Evolutionary conservation across 2,797 vertebrate species (phyloP), one percentile per base, ranked within the genome.

Genomic region (Rhyacichthys aspro): DNA sequence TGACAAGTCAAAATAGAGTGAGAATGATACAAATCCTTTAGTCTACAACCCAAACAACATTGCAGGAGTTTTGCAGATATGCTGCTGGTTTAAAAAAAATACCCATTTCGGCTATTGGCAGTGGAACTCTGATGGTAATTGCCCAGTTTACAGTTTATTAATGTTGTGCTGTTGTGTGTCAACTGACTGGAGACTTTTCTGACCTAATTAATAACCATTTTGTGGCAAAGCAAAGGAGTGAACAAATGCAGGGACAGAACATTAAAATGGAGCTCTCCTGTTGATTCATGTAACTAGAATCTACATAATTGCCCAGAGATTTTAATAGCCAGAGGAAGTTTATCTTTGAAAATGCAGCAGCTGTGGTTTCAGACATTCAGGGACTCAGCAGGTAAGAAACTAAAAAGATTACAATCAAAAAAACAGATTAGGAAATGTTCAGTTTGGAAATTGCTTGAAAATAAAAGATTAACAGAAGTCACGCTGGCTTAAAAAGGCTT

Each of bases 261-360:
- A 39, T 33, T 50, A 17, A 43, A 54, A 47, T 15, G 2, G 47
- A 37, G 11, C 39, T 18, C 28, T 59, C 41, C 62, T 42, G 41
- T 55, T 62, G 55, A 64, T 63, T 64, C 48, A 47, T 46, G 19
- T 55, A 73, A 59, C 18, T 9, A 45, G 48, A 65, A 56, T 73
- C 49, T 55, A 16, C 43, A 64, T 71, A 78, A 76, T 66, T 68
- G 39, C 23, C 44, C 18, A 19, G 18, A 8, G 34, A 47, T 46
- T 69, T 45, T 39, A 72, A 65, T 2, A 11, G 9, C 36, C 43
- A 43, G 50, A 59, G 46, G 36, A 63, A 48, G 23, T 33, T 18
- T 34, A 34, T 59, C 14, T 73, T 55, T 37, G 16, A 70, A 16
- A 42, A 44, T 39, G 7, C 41, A 12, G 3, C 11, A 28, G 23